phyloP scores from a whole-genome alignment of 2,888 invertebrate species.

The Gryllus longicercus region DNA sequence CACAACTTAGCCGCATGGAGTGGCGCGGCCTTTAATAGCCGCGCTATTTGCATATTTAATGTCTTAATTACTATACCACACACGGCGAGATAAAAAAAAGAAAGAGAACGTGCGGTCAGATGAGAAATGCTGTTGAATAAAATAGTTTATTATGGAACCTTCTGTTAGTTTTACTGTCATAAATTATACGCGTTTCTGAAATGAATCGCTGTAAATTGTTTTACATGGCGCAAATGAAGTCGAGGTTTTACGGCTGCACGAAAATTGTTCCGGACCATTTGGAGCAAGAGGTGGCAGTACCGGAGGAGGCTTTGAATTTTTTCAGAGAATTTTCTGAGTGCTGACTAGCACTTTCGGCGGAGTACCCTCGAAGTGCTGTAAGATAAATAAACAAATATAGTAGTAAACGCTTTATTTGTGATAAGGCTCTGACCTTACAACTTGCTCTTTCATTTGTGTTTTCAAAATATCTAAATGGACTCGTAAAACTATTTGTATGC shows the following conservation, averaged over 20 bases:
- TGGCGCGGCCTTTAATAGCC: not conserved
- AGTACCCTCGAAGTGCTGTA: too few species aligned
- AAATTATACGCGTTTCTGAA: not conserved
- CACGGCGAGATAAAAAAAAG: not conserved
- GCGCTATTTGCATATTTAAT: conserved; percentile 2
- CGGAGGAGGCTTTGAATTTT: too few species aligned
- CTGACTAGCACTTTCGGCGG: too few species aligned
- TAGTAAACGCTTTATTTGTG: too few species aligned
- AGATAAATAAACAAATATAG: too few species aligned
- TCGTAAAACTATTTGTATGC: too few species aligned
- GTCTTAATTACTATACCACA: conserved; percentile 17
- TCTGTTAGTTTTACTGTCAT: not conserved
- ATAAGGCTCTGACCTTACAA: too few species aligned
- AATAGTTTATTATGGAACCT: not conserved
- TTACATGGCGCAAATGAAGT: conserved; percentile 2
- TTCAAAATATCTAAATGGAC: too few species aligned
- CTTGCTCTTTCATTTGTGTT: too few species aligned
- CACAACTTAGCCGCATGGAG: not conserved
- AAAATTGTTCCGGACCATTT: too few species aligned
- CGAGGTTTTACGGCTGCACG: not conserved
- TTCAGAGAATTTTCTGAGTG: too few species aligned
- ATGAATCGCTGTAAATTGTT: not conserved
- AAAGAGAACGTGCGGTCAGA: not conserved
- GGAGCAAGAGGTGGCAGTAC: too few species aligned
- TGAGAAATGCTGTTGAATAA: conserved; percentile 9